These are phyloP conservation scores for Morelia viridis DNA, from an alignment of 2,797 vertebrate species.

Conservation along the genomic window DNA sequence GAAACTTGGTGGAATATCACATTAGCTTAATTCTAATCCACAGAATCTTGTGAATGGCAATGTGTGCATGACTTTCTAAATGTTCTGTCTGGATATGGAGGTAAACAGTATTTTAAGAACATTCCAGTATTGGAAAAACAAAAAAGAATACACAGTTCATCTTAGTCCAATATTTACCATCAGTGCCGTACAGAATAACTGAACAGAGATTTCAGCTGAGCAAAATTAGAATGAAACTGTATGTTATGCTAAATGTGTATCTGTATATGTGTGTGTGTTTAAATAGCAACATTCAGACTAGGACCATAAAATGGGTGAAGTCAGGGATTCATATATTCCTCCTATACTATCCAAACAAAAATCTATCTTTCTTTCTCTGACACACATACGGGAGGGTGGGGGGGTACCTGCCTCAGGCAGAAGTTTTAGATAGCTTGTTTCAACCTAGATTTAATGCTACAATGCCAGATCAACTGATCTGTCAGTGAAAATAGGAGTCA, in stretches of 20 bases:
- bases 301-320: background rate
- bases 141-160: background rate
- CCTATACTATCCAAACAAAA: background rate
- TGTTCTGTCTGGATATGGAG: background rate
- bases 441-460: background rate
- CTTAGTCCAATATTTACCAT: background rate
- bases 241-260: background rate
- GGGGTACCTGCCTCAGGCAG: background rate
- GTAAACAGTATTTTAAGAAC: background rate
- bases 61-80: background rate
- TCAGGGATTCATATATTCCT: background rate
- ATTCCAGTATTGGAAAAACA: background rate
- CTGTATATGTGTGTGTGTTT: no score
- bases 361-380: background rate
- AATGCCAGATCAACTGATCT: background rate
- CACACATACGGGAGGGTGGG: background rate
- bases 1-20: background rate
- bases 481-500: background rate
- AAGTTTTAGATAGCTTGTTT: background rate
- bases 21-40: background rate
- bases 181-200: background rate
- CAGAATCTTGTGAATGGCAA: background rate
- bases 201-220: background rate
- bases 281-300: background rate
- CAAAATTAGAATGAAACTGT: background rate